Evolutionary conservation across 2,888 invertebrate species (phyloP).

Genomic region (Pyrgus malvae): DNA sequence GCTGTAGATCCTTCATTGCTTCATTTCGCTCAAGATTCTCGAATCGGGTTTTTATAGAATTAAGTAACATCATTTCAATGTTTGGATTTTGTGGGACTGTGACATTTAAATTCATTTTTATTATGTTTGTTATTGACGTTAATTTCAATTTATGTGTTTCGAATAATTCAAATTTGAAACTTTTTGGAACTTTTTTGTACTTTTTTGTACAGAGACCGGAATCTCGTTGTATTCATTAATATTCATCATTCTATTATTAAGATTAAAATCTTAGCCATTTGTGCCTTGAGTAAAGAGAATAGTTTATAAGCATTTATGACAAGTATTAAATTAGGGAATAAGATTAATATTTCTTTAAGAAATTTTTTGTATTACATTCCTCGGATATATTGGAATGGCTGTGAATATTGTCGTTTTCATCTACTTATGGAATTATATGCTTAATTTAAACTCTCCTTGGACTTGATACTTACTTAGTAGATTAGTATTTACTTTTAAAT

Average conservation of each 20-base stretch:
- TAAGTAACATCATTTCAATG: too few relatives aligned
- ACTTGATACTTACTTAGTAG: neutral
- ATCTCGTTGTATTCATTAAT: neutral
- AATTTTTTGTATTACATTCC: constrained; percentile 13
- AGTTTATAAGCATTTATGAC: constrained; percentile 27
- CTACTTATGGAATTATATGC: neutral
- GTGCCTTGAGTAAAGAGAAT: constrained; percentile 25
- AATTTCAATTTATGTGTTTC: too few relatives aligned
- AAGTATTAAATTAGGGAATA: constrained; percentile 33
- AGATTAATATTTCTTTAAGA: constrained; percentile 2
- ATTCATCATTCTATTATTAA: neutral
- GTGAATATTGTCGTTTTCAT: neutral
- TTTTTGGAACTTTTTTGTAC: too few relatives aligned
- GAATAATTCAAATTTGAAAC: too few relatives aligned
- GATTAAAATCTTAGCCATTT: neutral
- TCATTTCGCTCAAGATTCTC: too few relatives aligned
- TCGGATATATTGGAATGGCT: constrained; percentile 8
- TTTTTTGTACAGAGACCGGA: neutral
- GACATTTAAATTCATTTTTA: too few relatives aligned
- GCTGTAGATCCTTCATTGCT: too few relatives aligned
- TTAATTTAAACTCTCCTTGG: neutral
- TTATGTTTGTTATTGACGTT: too few relatives aligned
- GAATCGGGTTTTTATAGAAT: too few relatives aligned
- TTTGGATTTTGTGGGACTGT: too few relatives aligned
- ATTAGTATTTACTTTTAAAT: neutral